A percentile compares a stretch with the other conserved stretches of the same genome.
Conservation (phyloP, 2,797 vertebrate species). For the Chaenodraco wilsoni region DNA sequence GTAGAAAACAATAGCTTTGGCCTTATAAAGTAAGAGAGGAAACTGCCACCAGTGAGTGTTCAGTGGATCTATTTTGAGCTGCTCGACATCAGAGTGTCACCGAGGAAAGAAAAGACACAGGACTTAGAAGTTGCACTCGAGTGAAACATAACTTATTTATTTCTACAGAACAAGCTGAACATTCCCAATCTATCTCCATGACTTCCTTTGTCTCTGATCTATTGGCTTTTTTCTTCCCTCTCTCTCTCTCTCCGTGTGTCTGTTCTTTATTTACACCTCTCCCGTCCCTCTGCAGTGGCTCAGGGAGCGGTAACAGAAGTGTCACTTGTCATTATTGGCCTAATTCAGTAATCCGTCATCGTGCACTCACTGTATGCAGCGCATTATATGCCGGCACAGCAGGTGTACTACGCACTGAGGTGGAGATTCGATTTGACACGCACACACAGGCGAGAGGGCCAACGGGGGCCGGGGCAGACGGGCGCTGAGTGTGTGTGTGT, state of each 20-base stretch:
- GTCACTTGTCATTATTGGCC: conserved; percentile 90
- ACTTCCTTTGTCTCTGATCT: conserved; percentile 69
- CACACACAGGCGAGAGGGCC: conserved; percentile 74
- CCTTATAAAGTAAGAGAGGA: neutral
- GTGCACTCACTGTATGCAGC: conserved; percentile 82
- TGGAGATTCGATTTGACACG: conserved; percentile 88
- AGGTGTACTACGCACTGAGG: conserved; percentile 83
- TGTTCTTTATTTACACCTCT: conserved; percentile 84
- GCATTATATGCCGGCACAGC: conserved; percentile 84
- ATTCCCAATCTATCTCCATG: conserved; percentile 69
- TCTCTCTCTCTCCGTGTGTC: conserved; percentile 64
- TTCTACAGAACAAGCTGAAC: conserved; percentile 62
- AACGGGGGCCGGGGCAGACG: conserved; percentile 63
- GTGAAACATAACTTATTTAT: conserved; percentile 71
- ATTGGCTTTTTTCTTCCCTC: conserved; percentile 44
- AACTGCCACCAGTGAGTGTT: conserved; percentile 11
- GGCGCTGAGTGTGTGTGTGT: conserved; percentile 17
- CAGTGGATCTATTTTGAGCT: conserved; percentile 27
- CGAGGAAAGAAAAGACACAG: conserved; percentile 23
- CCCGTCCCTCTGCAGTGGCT: conserved; percentile 82
- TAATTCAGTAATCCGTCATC: conserved; percentile 90
- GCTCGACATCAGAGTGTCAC: conserved; percentile 40
- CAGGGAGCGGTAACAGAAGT: conserved; percentile 89
- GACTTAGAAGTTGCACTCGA: conserved; percentile 45
- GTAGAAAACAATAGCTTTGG: neutral